Evolutionary conservation across 92 coral and sea anemone species (phyloP), one percentile per base, ranked within the genome.

Genomic region (Pocillopora meandrina): DNA sequence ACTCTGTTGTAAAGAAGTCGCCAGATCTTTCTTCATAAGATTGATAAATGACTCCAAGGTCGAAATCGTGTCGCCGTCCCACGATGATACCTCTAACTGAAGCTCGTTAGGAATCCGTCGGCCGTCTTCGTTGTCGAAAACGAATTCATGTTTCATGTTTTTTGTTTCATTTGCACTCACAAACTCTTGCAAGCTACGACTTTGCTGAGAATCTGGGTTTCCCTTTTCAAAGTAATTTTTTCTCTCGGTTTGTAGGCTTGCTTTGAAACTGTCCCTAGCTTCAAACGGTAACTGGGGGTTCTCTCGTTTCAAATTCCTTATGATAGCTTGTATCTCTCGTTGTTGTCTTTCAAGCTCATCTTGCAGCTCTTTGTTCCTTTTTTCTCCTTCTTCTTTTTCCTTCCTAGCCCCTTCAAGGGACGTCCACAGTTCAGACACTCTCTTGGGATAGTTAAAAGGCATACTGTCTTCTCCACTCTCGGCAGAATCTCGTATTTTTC

Each of bases 381-480:
- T 85, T 0, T 75, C 86, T 0, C 3, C 77, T 49, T 88, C 92
- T 75, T 71, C 87, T 31, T 88, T 91, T 19, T 75, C 76, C 68
- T 71, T 64, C 31, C 65, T 80, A 7, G 86, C 83, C 61, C 87
- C 94, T n/a, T 89, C 89, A 0, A 91, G 17, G 49, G 87, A 61
- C 31, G 8, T 74, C 86, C 89, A 79, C 26, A 91, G 76, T 67
- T 87, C 91, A 5, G 89, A 84, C 13, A 88, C 72, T 60, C 78
- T 61, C 82, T 56, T 75, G 18, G 89, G 84, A 17, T 61, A 49
- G 64, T 60, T 71, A n/a, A 81, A 70, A 59, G 77, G 77, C 15
- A 49, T 20, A 70, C 42, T 10, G 14, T 81, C 77, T 9, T 65
- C 36, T 71, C 67, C 10, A 68, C 17, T 10, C 7, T 7, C 17